These are phyloP conservation scores for Dilophus febrilis DNA, from an alignment of 2,888 invertebrate species.

Conservation along the genomic window DNA sequence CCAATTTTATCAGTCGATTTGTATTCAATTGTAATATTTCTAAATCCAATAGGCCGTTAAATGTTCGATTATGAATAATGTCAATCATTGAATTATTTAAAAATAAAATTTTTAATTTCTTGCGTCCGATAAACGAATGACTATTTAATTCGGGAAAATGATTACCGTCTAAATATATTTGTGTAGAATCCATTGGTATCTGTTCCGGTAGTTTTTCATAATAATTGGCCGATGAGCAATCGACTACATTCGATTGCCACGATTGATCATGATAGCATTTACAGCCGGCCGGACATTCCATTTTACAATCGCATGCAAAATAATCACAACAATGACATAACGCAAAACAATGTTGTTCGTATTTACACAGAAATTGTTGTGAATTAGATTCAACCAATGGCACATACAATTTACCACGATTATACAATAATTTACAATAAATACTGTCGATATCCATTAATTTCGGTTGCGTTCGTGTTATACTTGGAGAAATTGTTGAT, in stretches of 20 bases:
- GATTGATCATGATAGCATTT: slow-evolving; percentile 88
- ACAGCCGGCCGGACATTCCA: slow-evolving; percentile 87
- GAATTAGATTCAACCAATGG: slow-evolving; percentile 73
- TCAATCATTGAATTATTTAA: slow-evolving; percentile 78
- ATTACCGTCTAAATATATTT: slow-evolving; percentile 84
- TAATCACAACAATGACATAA: slow-evolving; percentile 93
- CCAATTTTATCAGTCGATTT: slow-evolving; percentile 60
- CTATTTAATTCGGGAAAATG: slow-evolving; percentile 71
- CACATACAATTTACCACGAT: slow-evolving; percentile 66
- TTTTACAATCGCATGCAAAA: slow-evolving; percentile 93
- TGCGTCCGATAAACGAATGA: slow-evolving; percentile 86
- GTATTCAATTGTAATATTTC: slow-evolving; percentile 72
- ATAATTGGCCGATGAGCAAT: slow-evolving; percentile 70
- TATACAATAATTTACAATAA: slow-evolving; percentile 74
- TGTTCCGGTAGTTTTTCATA: slow-evolving; percentile 64
- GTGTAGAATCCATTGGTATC: slow-evolving; percentile 91
- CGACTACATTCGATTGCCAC: slow-evolving; percentile 86
- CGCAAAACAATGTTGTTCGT: slow-evolving; percentile 84
- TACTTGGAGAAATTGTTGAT: slow-evolving; percentile 34
- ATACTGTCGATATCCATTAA: slow-evolving; percentile 80
- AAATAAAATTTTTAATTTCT: slow-evolving; percentile 72
- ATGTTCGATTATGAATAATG: slow-evolving; percentile 73
- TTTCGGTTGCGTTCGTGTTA: slow-evolving; percentile 63
- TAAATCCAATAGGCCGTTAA: slow-evolving; percentile 69
- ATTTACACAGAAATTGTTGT: slow-evolving; percentile 81